Conservation (phyloP, 2,797 vertebrate genomes). For the Macropodus opercularis region DNA sequence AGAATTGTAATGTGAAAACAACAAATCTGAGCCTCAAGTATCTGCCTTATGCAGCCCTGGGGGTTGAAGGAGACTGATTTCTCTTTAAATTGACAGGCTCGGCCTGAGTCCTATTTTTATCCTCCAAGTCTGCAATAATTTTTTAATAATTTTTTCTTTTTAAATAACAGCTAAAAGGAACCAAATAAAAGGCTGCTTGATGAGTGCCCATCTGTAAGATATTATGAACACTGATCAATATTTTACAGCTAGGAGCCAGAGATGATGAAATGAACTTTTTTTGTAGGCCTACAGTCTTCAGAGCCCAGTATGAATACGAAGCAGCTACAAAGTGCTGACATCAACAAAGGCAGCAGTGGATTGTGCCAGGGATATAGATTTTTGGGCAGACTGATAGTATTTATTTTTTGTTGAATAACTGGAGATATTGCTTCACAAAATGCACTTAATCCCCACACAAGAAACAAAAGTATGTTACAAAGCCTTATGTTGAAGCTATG, state of each 20-base stretch:
- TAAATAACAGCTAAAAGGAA: constrained; percentile 15
- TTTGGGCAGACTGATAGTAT: constrained; percentile 56
- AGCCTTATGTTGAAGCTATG: background rate
- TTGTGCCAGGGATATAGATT: constrained; percentile 62
- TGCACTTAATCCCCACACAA: constrained; percentile 32
- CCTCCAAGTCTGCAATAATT: constrained; percentile 8
- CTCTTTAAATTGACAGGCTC: background rate
- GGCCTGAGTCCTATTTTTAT: background rate
- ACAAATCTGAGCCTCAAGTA: background rate
- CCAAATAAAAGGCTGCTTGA: constrained; percentile 28
- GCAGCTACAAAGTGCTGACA: constrained; percentile 64
- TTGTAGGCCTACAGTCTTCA: constrained; percentile 50
- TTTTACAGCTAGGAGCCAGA: constrained; percentile 41
- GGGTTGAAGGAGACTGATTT: background rate
- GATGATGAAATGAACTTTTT: constrained; percentile 51
- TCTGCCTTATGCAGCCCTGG: background rate
- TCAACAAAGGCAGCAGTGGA: constrained; percentile 38
- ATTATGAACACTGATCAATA: constrained; percentile 55
- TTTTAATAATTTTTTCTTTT: constrained; percentile 23
- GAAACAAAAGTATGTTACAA: background rate
- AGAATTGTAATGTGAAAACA: background rate
- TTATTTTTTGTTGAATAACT: constrained; percentile 67
- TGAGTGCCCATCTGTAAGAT: constrained; percentile 28
- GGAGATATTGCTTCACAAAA: constrained; percentile 61
- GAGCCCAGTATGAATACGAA: constrained; percentile 60